Percentiles rank a stretch among this genome's conserved stretches.
Evolutionary conservation across 2,113 vertebrate genomes (phyloP).

Genomic region (Protomyctophum bolini): DNA sequence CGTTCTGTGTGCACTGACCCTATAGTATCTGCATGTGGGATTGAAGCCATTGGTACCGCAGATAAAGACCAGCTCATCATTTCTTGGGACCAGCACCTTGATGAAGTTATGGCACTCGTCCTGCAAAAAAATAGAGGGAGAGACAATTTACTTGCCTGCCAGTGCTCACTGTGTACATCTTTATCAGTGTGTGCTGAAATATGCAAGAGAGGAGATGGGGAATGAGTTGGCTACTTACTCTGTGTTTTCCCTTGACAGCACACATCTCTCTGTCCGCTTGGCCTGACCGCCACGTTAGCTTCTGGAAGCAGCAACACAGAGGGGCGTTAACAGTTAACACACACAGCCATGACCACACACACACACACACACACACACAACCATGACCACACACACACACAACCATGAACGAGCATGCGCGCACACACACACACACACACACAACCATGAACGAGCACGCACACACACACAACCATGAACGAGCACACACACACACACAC

Average conservation of each 20-base stretch:
- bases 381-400: neutral
- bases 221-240: constrained; percentile 78
- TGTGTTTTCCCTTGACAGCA: constrained; percentile 97
- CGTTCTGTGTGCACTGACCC: constrained; percentile 78
- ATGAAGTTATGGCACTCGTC: constrained; percentile 99
- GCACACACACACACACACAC: constrained; percentile 1
- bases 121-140: constrained; percentile 66
- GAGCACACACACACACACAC: neutral
- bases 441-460: too few species aligned
- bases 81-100: constrained; percentile 98
- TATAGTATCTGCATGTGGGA: constrained; percentile 98
- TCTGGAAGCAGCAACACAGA: constrained; percentile 75
- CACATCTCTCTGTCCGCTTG: constrained; percentile 93
- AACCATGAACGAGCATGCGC: neutral
- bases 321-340: constrained; percentile 34
- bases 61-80: constrained; percentile 96
- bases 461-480: too few species aligned
- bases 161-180: neutral
- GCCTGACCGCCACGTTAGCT: constrained; percentile 94
- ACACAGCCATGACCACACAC: neutral
- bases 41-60: constrained; percentile 98
- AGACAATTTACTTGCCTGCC: constrained; percentile 7
- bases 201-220: constrained; percentile 2
- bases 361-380: neutral
- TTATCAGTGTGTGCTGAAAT: neutral